Evolutionary conservation across 2,797 vertebrate species (phyloP).

Genomic region (Anableps anableps): DNA sequence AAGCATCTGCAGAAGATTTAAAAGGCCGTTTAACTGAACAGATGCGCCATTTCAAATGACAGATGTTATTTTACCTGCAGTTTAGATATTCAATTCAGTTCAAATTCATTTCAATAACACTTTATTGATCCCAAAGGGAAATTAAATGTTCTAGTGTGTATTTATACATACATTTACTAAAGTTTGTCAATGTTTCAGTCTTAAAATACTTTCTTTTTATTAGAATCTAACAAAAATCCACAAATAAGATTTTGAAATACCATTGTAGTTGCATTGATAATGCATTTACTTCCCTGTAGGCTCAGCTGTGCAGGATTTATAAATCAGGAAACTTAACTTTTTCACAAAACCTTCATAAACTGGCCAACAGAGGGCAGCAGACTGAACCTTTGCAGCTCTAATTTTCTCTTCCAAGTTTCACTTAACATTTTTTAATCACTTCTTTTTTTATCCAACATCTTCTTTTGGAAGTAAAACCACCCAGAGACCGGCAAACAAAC

Average conservation of each 20-base stretch:
- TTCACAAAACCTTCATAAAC: background rate
- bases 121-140: too few relatives aligned
- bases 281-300: background rate
- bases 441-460: conserved; percentile 25
- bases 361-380: conserved; percentile 38
- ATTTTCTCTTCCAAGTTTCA: background rate
- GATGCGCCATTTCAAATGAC: background rate
- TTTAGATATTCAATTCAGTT: too few relatives aligned
- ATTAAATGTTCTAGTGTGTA: background rate
- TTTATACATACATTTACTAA: background rate
- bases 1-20: conserved; percentile 38
- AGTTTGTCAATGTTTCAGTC: background rate
- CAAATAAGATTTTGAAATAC: background rate
- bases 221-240: background rate
- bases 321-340: background rate
- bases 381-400: background rate
- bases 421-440: conserved; percentile 12
- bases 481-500: conserved; percentile 49
- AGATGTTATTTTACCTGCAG: background rate
- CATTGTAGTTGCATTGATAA: background rate
- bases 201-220: background rate
- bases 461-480: conserved; percentile 39
- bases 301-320: background rate
- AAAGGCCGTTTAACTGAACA: background rate
- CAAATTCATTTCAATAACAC: too few relatives aligned